Base-by-base conservation (phyloP, 2,797 vertebrate genomes). In the Hydrolagus colliei region DNA sequence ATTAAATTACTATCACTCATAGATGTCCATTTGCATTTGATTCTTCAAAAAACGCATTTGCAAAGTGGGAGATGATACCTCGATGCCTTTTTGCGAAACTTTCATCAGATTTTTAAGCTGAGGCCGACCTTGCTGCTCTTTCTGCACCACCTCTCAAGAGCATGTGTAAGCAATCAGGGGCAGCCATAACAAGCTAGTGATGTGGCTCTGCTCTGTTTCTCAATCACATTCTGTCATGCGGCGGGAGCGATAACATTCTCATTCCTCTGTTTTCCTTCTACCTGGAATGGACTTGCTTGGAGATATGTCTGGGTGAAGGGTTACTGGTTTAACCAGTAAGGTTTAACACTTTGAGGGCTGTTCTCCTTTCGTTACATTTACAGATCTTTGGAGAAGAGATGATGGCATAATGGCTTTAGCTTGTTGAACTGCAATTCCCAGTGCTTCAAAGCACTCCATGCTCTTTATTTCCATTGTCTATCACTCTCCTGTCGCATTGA, bases 91-190 rank as follows among this genome's bases (percentile, higher is more conserved):
- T 27, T 65, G 13, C 13, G 18, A 35, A 4, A 5, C 27, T 22
- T 65, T 7, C 27, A 8, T 14, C 20, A 0, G 59, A 67, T 22
- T 63, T 13, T 67, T 67, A 27, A 27, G 20, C 78, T 2, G 2
- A 27, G 27, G 14, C 35, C 22, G 12, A 67, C 41, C 16, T 20
- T 9, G 78, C 67, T 68, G 63, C 67, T 82, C 32, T 41, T 35
- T 67, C 62, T 79, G 5, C 1, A 16, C 14, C 27, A 32, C 12
- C 63, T 68, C 22, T 67, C 41, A 52, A 27, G 67, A 67, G 62
- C 78, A 82, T 35, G 63, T 82, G 62, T 32, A 67, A 82, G 63
- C 9, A 82, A 67, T 82, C 78, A 67, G 78, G 67, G 41, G 63
- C 78, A 82, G 63, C 63, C 63, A 35, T 41, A 68, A 62, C 62